Conservation (phyloP, 2,113 vertebrate species). For the Zootoca vivipara region DNA sequence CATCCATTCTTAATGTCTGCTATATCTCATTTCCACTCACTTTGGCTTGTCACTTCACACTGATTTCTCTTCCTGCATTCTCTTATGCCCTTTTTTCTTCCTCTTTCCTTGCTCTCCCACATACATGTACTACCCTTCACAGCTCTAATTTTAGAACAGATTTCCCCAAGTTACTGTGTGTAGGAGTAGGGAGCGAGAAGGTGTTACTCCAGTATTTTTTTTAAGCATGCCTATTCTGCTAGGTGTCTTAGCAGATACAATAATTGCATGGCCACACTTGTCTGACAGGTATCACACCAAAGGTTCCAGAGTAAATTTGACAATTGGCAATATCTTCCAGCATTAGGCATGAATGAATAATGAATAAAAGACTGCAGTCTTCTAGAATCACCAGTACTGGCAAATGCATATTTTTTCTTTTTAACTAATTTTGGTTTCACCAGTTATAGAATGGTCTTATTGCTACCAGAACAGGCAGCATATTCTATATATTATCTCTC, state of each 20-base stretch:
- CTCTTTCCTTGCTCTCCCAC: not conserved
- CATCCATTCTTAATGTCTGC: not conserved
- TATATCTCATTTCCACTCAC: not conserved
- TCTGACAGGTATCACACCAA: not conserved
- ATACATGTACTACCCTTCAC: not conserved
- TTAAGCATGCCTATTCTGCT: constrained; percentile 49
- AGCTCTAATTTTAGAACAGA: constrained; percentile 1
- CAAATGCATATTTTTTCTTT: not conserved
- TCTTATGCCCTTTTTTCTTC: not conserved
- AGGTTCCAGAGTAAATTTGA: not conserved
- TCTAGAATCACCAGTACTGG: not conserved
- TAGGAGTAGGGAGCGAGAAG: not conserved
- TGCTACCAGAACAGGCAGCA: not conserved
- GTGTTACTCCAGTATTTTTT: constrained; percentile 17
- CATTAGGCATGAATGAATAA: not conserved
- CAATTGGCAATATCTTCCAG: not conserved
- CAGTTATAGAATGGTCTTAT: not conserved
- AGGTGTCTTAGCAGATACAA: constrained; percentile 21
- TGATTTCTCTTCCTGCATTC: not conserved
- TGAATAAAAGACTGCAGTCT: too few relatives aligned
- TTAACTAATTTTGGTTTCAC: not conserved
- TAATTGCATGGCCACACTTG: not conserved
- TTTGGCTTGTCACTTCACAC: not conserved
- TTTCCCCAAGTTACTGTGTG: not conserved
- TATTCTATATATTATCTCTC: not conserved